Evolutionary conservation across 2,888 invertebrate genomes (phyloP).

Genomic region (Nephrotoma guestfalica): DNA sequence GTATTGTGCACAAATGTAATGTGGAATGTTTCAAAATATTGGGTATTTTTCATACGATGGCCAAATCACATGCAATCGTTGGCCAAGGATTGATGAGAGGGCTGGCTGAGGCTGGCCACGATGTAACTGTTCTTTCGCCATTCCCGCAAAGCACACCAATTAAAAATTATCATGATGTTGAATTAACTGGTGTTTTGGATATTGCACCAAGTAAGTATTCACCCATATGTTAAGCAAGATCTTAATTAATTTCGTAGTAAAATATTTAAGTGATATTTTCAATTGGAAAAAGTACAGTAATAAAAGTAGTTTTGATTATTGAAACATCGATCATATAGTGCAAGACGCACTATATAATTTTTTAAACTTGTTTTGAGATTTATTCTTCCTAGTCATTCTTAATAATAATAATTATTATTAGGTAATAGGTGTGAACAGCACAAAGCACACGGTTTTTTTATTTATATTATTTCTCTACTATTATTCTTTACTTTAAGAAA

Average conservation of each 20-base stretch:
- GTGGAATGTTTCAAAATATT: background rate
- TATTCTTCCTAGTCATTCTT: background rate
- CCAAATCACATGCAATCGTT: slow-evolving; percentile 20
- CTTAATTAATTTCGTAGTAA: too few species aligned
- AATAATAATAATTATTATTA: background rate
- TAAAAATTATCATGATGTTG: slow-evolving; percentile 17
- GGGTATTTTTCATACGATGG: slow-evolving; percentile 12
- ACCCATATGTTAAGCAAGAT: too few species aligned
- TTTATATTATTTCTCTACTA: background rate
- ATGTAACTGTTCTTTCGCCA: slow-evolving; percentile 15
- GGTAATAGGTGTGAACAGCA: background rate
- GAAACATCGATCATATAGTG: too few species aligned
- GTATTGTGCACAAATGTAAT: background rate
- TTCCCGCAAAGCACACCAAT: slow-evolving; percentile 21
- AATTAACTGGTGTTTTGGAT: background rate
- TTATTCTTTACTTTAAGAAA: background rate
- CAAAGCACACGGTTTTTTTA: background rate
- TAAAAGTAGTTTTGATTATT: too few species aligned
- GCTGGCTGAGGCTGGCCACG: background rate
- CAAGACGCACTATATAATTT: background rate
- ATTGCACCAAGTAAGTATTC: background rate
- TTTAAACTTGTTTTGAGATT: background rate
- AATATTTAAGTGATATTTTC: too few species aligned
- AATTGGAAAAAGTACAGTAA: too few species aligned
- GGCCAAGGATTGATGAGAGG: slow-evolving; percentile 21